A percentile compares a stretch with the other conserved stretches of the same genome.
These are phyloP conservation scores for Mustela lutreola DNA, from an alignment of 2,113 vertebrate species.

Conservation along the genomic window DNA sequence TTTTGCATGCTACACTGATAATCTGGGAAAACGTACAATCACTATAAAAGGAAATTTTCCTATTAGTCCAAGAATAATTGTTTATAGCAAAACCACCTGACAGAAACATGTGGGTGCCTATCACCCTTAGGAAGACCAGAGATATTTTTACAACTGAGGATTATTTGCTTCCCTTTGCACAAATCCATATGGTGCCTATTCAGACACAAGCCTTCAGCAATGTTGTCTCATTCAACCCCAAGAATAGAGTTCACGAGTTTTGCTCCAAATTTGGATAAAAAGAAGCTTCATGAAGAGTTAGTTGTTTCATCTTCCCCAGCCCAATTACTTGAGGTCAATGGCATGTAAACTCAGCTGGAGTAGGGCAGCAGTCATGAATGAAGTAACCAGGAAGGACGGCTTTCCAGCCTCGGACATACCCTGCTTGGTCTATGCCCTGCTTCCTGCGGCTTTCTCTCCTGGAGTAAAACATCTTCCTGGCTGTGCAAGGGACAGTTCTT, in stretches of 20 bases:
- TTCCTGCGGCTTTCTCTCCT: not conserved
- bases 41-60: conserved; percentile 61
- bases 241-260: conserved; percentile 8
- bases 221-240: conserved; percentile 5
- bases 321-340: not conserved
- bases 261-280: conserved; percentile 46
- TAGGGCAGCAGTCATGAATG: not conserved
- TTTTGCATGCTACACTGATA: conserved; percentile 57
- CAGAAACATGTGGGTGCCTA: conserved; percentile 42
- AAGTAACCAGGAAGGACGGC: not conserved
- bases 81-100: conserved; percentile 69
- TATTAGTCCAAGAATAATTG: conserved; percentile 61
- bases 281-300: conserved; percentile 6
- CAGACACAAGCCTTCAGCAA: not conserved
- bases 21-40: conserved; percentile 65
- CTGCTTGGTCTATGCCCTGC: not conserved
- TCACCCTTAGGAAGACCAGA: not conserved
- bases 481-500: not conserved
- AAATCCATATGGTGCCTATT: conserved; percentile 51
- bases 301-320: not conserved
- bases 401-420: not conserved
- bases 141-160: conserved; percentile 61
- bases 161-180: conserved; percentile 49
- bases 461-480: not conserved
- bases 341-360: not conserved